Evolutionary conservation across 2,113 vertebrate species (phyloP).

Genomic region (Hemichromis elongatus): DNA sequence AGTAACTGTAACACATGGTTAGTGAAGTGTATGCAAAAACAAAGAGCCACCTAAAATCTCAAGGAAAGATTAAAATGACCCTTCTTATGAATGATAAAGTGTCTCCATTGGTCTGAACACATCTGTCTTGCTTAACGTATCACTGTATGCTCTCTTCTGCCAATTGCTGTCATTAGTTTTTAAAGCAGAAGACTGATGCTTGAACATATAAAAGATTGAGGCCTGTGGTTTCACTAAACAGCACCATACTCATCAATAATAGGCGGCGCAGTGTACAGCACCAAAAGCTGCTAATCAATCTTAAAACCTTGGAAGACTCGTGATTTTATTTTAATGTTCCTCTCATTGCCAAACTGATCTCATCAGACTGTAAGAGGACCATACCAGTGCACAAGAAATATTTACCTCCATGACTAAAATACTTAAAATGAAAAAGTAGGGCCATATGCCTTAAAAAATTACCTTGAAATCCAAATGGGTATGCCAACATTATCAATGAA

Average conservation of each 20-base stretch:
- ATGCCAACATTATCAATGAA: background rate
- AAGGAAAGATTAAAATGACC: background rate
- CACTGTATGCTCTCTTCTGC: slow-evolving; percentile 5
- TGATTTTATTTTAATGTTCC: slow-evolving; percentile 52
- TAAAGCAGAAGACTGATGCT: slow-evolving; percentile 29
- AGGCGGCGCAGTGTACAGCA: background rate
- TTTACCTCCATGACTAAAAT: slow-evolving; percentile 30
- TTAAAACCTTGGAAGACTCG: slow-evolving; percentile 44
- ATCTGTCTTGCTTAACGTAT: slow-evolving; percentile 24
- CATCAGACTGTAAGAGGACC: slow-evolving; percentile 10
- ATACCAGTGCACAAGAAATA: background rate
- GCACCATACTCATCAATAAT: slow-evolving; percentile 31
- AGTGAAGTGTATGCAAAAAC: background rate
- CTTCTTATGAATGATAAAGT: background rate
- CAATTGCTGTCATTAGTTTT: slow-evolving; percentile 40
- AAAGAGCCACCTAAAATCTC: background rate
- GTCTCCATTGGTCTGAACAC: background rate
- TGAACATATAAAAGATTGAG: background rate
- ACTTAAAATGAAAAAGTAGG: background rate
- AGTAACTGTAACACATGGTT: background rate
- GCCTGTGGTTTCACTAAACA: slow-evolving; percentile 3
- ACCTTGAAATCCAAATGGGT: background rate
- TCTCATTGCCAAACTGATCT: slow-evolving; percentile 29
- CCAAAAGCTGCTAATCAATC: slow-evolving; percentile 23
- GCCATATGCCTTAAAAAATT: background rate